Conservation (phyloP, 2,888 invertebrate species). For the Hemicrepidius hirtus region DNA sequence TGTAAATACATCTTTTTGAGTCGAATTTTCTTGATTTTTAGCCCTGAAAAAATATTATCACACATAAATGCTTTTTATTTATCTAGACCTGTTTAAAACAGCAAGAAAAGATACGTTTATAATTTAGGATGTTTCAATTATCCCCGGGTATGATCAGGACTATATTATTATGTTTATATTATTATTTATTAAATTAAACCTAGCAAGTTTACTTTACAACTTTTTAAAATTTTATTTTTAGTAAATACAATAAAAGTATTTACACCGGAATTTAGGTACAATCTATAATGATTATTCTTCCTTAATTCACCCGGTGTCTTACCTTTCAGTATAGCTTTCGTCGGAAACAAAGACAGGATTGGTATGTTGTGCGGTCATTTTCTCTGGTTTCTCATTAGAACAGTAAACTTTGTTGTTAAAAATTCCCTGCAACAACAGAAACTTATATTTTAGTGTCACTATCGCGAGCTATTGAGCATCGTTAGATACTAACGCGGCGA, state of each 20-base stretch:
- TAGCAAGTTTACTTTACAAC: no score
- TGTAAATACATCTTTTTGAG: slow-evolving; percentile 23
- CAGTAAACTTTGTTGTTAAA: slow-evolving; percentile 20
- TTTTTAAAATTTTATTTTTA: no score
- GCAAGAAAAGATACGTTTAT: no score
- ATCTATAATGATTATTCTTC: not conserved
- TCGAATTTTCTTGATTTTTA: not conserved
- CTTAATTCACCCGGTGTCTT: slow-evolving; percentile 44
- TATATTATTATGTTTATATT: no score
- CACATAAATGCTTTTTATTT: no score
- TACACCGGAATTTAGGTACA: not conserved
- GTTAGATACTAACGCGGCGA: slow-evolving; percentile 30
- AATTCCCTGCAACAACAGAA: slow-evolving; percentile 25
- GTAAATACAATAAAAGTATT: no score
- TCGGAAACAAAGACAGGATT: slow-evolving; percentile 75
- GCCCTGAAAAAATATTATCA: slow-evolving; percentile 4
- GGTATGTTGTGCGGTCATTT: slow-evolving; percentile 71
- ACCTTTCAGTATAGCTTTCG: slow-evolving; percentile 73
- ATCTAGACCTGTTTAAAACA: no score
- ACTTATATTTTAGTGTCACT: slow-evolving; percentile 1
- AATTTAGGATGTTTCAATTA: no score
- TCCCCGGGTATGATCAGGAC: no score
- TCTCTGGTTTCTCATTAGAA: slow-evolving; percentile 11
- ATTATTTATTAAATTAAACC: no score
- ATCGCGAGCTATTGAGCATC: slow-evolving; percentile 20